A percentile compares a stretch with the other conserved stretches of the same genome.
Evolutionary conservation across 2,888 invertebrate species (phyloP).

Genomic region (Stenolophus ochropezus): DNA sequence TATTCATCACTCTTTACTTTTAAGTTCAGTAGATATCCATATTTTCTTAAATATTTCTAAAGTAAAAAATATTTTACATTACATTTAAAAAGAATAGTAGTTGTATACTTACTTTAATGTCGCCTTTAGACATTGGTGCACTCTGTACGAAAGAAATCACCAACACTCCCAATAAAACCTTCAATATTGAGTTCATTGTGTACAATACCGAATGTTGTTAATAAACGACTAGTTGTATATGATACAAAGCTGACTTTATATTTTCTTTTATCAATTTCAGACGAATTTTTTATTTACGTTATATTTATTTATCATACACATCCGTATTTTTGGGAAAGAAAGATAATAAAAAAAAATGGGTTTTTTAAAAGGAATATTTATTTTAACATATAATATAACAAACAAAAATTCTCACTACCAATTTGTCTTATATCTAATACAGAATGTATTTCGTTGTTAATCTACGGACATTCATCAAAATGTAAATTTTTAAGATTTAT

Average conservation of each 20-base stretch:
- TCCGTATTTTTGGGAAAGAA: neutral
- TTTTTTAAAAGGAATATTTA: conserved; percentile 14
- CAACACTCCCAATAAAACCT: neutral
- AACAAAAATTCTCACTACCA: conserved; percentile 33
- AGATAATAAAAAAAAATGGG: neutral
- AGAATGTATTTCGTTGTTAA: conserved; percentile 18
- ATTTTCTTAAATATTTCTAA: conserved; percentile 14
- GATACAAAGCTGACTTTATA: neutral
- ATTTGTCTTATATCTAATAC: conserved; percentile 30
- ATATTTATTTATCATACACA: conserved; percentile 7
- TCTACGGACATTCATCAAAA: conserved; percentile 18
- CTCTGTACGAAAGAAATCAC: neutral
- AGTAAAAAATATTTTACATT: neutral
- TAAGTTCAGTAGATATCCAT: neutral
- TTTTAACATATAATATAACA: conserved; percentile 12
- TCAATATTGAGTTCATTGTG: neutral
- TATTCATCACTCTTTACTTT: conserved; percentile 2
- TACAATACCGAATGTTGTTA: neutral
- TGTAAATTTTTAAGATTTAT: neutral
- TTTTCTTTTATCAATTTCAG: neutral
- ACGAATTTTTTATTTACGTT: neutral
- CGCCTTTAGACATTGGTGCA: neutral
- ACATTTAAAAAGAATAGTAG: neutral
- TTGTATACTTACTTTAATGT: neutral
- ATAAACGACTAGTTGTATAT: neutral